Evolutionary conservation across 2,113 vertebrate species (phyloP), one percentile per base, ranked within the genome.

Genomic region (Centropus bengalensis): DNA sequence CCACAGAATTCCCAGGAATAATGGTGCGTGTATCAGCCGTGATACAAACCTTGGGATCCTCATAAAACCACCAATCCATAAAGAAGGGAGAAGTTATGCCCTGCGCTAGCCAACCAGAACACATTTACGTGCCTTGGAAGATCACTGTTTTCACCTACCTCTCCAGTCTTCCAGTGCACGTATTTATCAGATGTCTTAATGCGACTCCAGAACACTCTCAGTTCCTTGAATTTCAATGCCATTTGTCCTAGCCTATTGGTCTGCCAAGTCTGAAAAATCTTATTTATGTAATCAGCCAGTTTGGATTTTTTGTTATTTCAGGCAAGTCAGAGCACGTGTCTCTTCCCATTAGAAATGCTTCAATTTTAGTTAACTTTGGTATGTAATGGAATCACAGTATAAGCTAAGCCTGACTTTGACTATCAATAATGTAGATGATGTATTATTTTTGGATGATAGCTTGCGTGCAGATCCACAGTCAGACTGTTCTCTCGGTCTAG

Each of bases 291-390:
- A 85, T 82, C 24, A 42, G 40, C 77, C 75, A 38, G 68, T 86
- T 90, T 33, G 47, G 76, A 70, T 71, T 90, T 88, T 88, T 2
- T 74, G 69, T 90, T 95, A 83, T 83, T 95, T 90, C 77, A 74
- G 66, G 75, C 86, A 88, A 93, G 86, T 59, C 67, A 47, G 33
- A 90, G 66, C 92, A 88, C 38, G 8, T 77, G 75, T 23, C 63
- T 45, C 60, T 77, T 83, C 20, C 38, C 38, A 86, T 63, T 16
- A 82, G 63, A 85, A 58, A 45, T n/a, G 45, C 27, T 82, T 85
- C 45, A 70, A 5, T 90, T 95, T 91, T 70, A 77, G 76, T 81
- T 88, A 81, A 47, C 77, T 89, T 36, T 75, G 42, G 38, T 62
- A 38, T 47, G 68, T 87, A 91, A 89, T 0, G 2, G 62, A 27